phyloP scores from a whole-genome alignment of 1,140 invertebrate species.

The Lordiphosa mommai region DNA sequence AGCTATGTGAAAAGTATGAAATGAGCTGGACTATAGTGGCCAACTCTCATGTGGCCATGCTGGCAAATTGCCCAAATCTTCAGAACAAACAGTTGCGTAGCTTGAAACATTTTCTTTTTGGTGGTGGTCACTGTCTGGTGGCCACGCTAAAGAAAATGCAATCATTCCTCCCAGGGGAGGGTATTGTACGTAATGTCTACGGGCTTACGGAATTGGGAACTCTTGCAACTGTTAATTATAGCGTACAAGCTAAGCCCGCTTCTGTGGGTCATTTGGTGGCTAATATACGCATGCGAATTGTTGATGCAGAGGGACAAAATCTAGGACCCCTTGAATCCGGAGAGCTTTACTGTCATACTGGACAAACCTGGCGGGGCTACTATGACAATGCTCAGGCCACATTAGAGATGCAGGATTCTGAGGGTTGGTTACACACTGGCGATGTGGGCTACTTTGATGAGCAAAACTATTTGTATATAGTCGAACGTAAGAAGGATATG shows the following conservation, averaged over 20 bases:
- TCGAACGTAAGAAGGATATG: constrained; percentile 85
- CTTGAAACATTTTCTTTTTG: constrained; percentile 55
- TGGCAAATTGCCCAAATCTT: constrained; percentile 44
- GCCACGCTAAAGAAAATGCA: constrained; percentile 64
- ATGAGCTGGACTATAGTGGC: constrained; percentile 56
- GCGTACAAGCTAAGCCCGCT: constrained; percentile 36
- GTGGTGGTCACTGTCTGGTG: constrained; percentile 59
- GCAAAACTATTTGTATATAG: constrained; percentile 81
- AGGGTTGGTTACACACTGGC: constrained; percentile 85
- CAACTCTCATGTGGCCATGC: constrained; percentile 62
- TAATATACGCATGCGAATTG: constrained; percentile 70
- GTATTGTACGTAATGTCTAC: constrained; percentile 53
- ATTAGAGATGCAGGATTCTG: constrained; percentile 57
- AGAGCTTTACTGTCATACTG: constrained; percentile 57
- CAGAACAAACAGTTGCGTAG: constrained; percentile 33
- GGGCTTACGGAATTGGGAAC: constrained; percentile 55
- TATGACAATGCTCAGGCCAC: constrained; percentile 59
- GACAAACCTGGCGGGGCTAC: constrained; percentile 67
- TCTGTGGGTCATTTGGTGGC: constrained; percentile 57
- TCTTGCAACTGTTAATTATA: constrained; percentile 34
- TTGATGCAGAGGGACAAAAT: constrained; percentile 35
- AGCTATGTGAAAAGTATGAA: constrained; percentile 57
- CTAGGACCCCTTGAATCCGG: constrained; percentile 54
- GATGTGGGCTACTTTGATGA: constrained; percentile 84
- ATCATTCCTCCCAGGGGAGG: constrained; percentile 41